Evolutionary conservation across 2,888 invertebrate genomes (phyloP).

Genomic region (Criorhina ranunculi): DNA sequence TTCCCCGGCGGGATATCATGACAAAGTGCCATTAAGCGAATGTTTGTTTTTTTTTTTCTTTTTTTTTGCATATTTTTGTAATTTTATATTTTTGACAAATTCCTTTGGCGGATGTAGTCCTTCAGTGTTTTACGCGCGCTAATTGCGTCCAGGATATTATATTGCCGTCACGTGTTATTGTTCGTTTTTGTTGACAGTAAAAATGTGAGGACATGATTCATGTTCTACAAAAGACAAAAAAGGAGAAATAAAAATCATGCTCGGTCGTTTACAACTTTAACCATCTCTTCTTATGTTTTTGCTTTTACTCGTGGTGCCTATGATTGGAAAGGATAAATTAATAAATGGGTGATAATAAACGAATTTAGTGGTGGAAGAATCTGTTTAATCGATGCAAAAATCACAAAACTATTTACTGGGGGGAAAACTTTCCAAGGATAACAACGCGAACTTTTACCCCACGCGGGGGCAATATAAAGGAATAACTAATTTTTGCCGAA

Average conservation of each 20-base stretch:
- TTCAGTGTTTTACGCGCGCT: slow-evolving; percentile 61
- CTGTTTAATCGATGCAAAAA: slow-evolving; percentile 71
- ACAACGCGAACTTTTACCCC: slow-evolving; percentile 40
- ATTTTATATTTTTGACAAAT: slow-evolving; percentile 70
- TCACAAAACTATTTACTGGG: slow-evolving; percentile 21
- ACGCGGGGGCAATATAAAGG: slow-evolving; percentile 50
- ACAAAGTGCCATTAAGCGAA: slow-evolving; percentile 63
- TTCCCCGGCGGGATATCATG: slow-evolving; percentile 53
- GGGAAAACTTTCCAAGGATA: slow-evolving; percentile 50
- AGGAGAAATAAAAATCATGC: slow-evolving; percentile 6
- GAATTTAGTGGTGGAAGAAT: slow-evolving; percentile 51
- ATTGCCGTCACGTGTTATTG: slow-evolving; percentile 60
- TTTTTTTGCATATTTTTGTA: slow-evolving; percentile 56
- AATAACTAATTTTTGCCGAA: slow-evolving; percentile 57
- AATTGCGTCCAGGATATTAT: slow-evolving; percentile 72
- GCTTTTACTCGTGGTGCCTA: slow-evolving; percentile 23
- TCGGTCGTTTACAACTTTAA: slow-evolving; percentile 33
- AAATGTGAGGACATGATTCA: slow-evolving; percentile 63
- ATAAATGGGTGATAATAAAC: slow-evolving; percentile 51
- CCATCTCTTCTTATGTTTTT: background rate
- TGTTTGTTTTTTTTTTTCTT: slow-evolving; percentile 31
- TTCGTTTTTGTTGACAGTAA: slow-evolving; percentile 47
- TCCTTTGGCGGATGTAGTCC: slow-evolving; percentile 58
- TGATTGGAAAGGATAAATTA: slow-evolving; percentile 55
- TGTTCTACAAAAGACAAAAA: background rate